Evolutionary conservation across 1,140 invertebrate genomes (phyloP), one percentile per base, ranked within the genome.

Genomic region (Drosophila pachea): DNA sequence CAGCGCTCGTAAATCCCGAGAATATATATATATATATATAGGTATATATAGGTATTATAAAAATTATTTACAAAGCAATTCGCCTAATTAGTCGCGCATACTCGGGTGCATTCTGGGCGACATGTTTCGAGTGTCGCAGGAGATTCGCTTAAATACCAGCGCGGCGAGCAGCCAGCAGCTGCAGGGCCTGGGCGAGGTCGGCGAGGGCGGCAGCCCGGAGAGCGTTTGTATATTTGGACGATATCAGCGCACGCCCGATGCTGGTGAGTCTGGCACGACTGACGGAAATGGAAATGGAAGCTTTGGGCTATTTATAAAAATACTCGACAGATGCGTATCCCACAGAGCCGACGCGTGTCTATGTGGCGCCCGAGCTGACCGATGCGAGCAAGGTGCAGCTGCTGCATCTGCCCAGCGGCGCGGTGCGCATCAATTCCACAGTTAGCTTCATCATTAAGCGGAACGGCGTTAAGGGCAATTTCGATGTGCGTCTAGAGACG

Each of bases 71-170:
- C 48, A 59, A 71, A 64, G 5, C 7, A 31, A 47, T 68, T 42
- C 38, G 71, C 74, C 8, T 49, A 16, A 55, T 75, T 62, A 16
- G 53, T 45, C 4, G 22, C 31, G 12, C 47, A 49, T 35, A 38
- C 16, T 47, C 8, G 45, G 0, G 43, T 12, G 16, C 47, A 16
- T 31, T 11, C 52, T 45, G 12, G 31, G 54, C 52, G 73, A 76
- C 59, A 89, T 89, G 87, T 89, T 87, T 54, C 82, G 77, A 74
- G 78, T 87, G 72, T 89, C 87, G 54, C 87, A 89, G 73, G 87
- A 89, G 71, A 86, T 89, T 53, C 87, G 81, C 58, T 64, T 89
- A 9, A 88, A 88, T 59, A 86, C 81, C 9, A 71, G 61, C 58
- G 58, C 68, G 8, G 56, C 66, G 7, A 16, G 55, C 33, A 22